Evolutionary conservation across 2,888 invertebrate species (phyloP).

Genomic region (Notodonta ziczac): DNA sequence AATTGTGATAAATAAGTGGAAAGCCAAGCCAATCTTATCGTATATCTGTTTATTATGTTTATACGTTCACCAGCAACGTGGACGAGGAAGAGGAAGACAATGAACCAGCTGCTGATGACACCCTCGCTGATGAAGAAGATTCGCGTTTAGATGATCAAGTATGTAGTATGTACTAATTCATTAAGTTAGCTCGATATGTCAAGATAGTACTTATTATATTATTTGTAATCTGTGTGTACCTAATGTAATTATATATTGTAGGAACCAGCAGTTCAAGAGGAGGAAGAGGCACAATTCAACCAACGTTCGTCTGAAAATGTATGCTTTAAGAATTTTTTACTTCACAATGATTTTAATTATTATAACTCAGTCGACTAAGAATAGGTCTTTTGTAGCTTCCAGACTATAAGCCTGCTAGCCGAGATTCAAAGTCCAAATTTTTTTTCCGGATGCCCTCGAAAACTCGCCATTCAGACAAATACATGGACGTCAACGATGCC

Average conservation of each 20-base stretch:
- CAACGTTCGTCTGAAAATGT: constrained; percentile 37
- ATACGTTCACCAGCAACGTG: constrained; percentile 42
- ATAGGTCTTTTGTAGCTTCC: constrained; percentile 40
- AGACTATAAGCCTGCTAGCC: constrained; percentile 41
- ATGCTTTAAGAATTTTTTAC: constrained; percentile 13
- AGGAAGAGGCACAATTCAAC: constrained; percentile 27
- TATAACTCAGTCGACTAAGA: background rate
- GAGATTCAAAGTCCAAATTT: constrained; percentile 32
- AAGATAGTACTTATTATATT: too few species aligned
- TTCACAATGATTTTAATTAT: background rate
- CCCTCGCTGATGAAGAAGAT: constrained; percentile 40
- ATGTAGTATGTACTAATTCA: constrained; percentile 11
- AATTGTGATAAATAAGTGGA: too few species aligned
- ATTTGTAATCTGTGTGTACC: background rate
- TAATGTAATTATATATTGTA: constrained; percentile 12
- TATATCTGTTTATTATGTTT: too few species aligned
- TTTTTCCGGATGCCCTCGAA: constrained; percentile 29
- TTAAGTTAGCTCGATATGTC: too few species aligned
- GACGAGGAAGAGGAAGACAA: constrained; percentile 57
- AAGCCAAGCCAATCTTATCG: too few species aligned
- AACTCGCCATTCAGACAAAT: constrained; percentile 38
- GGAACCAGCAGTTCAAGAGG: constrained; percentile 38
- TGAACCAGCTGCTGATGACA: constrained; percentile 44
- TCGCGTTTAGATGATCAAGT: constrained; percentile 41
- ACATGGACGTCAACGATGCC: constrained; percentile 39